phyloP scores from a whole-genome alignment of 1,140 invertebrate genomes.

The Cyrtorhinus lividipennis region DNA sequence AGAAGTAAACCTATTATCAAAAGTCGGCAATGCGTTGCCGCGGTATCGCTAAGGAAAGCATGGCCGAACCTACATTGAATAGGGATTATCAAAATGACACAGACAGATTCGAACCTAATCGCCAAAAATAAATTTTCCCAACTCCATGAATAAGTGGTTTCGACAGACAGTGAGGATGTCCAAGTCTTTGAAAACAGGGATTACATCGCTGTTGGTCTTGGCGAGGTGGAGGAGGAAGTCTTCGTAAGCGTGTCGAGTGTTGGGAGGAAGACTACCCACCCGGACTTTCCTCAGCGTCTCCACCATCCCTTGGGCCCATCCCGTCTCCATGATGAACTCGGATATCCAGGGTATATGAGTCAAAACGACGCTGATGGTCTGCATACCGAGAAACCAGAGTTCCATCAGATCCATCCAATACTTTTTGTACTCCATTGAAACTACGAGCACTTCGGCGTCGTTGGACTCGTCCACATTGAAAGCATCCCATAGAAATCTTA shows the following conservation, averaged over 20 bases:
- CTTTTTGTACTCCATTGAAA: conserved; percentile 71
- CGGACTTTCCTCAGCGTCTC: conserved; percentile 60
- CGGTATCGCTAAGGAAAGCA: too few species aligned
- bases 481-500: conserved; percentile 82
- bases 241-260: conserved; percentile 76
- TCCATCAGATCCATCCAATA: conserved; percentile 78
- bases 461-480: conserved; percentile 76
- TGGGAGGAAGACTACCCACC: conserved; percentile 59
- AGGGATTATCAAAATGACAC: too few species aligned
- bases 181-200: conserved; percentile 62
- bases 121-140: conserved; percentile 69
- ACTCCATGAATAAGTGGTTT: conserved; percentile 74
- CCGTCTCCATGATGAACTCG: conserved; percentile 77
- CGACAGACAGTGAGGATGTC: conserved; percentile 67
- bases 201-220: conserved; percentile 58
- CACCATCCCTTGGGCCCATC: conserved; percentile 78
- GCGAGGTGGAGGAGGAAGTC: conserved; percentile 74
- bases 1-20: too few species aligned
- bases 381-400: conserved; percentile 86
- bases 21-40: too few species aligned
- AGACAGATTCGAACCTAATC: too few species aligned
- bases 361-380: conserved; percentile 68
- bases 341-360: conserved; percentile 72
- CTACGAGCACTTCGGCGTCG: conserved; percentile 60
- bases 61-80: too few species aligned